These are phyloP conservation scores for Zhuqinia jingwanae DNA, from an alignment of 2,888 invertebrate genomes.

Conservation along the genomic window DNA sequence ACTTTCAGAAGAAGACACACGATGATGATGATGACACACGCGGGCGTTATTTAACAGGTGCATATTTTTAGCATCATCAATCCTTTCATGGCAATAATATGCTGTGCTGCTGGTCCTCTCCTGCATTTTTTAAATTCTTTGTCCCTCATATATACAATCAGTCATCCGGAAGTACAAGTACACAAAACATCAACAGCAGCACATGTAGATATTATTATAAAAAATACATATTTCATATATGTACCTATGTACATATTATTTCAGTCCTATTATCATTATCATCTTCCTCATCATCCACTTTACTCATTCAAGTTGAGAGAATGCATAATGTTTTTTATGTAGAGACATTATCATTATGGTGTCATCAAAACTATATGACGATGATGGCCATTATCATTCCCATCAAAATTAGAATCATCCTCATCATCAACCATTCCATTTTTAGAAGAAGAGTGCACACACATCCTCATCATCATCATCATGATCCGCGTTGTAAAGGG, in stretches of 20 bases:
- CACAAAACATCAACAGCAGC: no score
- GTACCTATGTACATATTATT: neutral
- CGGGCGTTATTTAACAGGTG: neutral
- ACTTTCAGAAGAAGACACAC: no score
- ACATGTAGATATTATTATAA: no score
- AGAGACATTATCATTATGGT: conserved; percentile 18
- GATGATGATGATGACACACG: no score
- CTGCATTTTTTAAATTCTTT: conserved; percentile 60
- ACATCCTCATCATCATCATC: neutral
- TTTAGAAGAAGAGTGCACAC: conserved; percentile 56
- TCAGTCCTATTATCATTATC: conserved; percentile 8
- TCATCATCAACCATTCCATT: conserved; percentile 67
- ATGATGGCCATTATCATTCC: conserved; percentile 30
- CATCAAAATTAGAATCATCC: conserved; percentile 13
- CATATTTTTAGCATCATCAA: neutral
- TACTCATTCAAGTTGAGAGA: conserved; percentile 4
- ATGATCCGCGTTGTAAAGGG: conserved; percentile 9
- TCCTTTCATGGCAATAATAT: no score
- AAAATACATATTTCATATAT: neutral
- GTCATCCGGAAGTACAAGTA: conserved; percentile 59
- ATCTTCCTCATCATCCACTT: conserved; percentile 23
- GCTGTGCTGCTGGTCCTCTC: neutral
- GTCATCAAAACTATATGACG: conserved; percentile 47
- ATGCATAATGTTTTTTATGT: neutral
- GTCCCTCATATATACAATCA: neutral